Conservation (phyloP, 2,888 invertebrate species). For the Leucoma salicis region DNA sequence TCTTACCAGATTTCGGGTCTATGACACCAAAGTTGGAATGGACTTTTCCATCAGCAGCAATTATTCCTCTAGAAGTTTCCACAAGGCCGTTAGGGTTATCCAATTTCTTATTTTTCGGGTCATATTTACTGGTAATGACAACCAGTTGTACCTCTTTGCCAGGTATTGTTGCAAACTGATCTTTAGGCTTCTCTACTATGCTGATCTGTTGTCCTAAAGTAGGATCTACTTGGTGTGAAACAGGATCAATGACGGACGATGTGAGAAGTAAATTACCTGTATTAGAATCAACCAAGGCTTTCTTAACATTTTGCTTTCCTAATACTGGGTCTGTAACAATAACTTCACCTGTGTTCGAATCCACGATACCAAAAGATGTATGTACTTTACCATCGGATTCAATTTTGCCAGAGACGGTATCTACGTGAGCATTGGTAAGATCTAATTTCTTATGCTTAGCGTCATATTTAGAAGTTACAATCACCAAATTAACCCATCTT, state of each 20-base stretch:
- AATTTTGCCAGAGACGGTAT: slow-evolving; percentile 54
- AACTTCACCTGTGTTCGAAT: slow-evolving; percentile 78
- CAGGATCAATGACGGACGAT: slow-evolving; percentile 82
- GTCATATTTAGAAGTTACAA: slow-evolving; percentile 79
- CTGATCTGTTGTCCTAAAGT: slow-evolving; percentile 81
- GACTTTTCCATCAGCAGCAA: slow-evolving; percentile 64
- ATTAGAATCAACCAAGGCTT: slow-evolving; percentile 84
- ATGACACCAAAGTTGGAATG: slow-evolving; percentile 79
- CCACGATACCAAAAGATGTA: slow-evolving; percentile 78
- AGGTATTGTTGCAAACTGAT: slow-evolving; percentile 59
- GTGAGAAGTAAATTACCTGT: slow-evolving; percentile 82
- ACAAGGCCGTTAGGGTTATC: slow-evolving; percentile 78
- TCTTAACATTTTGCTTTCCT: slow-evolving; percentile 84
- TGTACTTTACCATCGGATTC: slow-evolving; percentile 73
- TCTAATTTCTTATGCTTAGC: slow-evolving; percentile 66
- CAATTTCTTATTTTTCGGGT: slow-evolving; percentile 77
- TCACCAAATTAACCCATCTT: slow-evolving; percentile 67
- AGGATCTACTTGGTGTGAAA: slow-evolving; percentile 77
- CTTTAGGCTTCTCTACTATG: slow-evolving; percentile 67
- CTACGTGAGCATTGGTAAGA: slow-evolving; percentile 67
- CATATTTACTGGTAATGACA: slow-evolving; percentile 80
- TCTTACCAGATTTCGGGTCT: slow-evolving; percentile 80
- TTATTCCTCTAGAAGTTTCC: slow-evolving; percentile 73
- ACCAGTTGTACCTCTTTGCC: slow-evolving; percentile 78
- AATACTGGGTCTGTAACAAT: slow-evolving; percentile 81